Conservation (phyloP, 2,113 vertebrate species). For the Cynocephalus volans region DNA sequence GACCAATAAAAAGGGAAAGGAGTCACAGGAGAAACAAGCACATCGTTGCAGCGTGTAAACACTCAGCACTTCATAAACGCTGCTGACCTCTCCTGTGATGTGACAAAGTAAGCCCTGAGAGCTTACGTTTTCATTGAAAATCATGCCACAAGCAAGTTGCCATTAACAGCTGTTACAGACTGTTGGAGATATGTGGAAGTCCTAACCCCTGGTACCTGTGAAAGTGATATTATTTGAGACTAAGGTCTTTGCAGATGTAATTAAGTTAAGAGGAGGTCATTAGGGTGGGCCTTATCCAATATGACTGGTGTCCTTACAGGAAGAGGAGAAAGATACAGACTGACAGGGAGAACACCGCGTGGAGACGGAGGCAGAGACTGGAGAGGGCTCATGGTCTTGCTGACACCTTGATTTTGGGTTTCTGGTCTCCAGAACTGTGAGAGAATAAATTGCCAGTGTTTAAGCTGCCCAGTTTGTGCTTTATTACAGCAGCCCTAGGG, state of each 20-base stretch:
- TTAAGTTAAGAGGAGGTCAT: neutral
- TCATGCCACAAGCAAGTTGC: neutral
- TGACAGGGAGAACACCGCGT: neutral
- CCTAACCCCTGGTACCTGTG: neutral
- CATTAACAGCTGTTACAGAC: neutral
- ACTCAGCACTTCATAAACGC: neutral
- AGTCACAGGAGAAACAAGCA: neutral
- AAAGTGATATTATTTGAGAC: neutral
- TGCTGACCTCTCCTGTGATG: neutral
- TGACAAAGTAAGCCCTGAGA: accelerated
- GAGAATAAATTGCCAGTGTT: neutral
- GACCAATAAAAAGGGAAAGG: neutral
- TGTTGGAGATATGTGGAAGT: neutral
- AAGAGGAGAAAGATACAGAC: neutral
- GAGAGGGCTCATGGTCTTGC: neutral
- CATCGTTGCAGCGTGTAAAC: neutral
- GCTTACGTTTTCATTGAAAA: neutral
- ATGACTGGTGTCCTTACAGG: neutral
- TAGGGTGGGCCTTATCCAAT: no score
- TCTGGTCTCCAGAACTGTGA: neutral
- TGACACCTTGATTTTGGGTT: neutral
- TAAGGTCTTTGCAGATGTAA: neutral
- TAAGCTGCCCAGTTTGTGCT: neutral
- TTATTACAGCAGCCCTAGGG: neutral
- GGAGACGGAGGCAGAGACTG: neutral